phyloP scores from a whole-genome alignment of 1,140 invertebrate genomes.

The Heliconius melpomene region DNA sequence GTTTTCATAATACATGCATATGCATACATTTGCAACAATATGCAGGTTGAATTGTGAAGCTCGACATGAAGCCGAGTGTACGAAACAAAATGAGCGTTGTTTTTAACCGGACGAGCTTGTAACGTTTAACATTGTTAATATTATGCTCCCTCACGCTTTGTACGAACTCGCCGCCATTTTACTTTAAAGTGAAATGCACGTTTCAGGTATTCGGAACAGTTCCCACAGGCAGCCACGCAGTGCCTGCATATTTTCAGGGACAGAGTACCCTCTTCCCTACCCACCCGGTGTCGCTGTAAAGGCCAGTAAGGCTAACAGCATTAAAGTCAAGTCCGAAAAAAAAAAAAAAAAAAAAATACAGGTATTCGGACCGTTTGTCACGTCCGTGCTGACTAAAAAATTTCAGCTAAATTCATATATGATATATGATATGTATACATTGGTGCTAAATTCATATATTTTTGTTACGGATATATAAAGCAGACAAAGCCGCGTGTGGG shows the following conservation, averaged over 20 bases:
- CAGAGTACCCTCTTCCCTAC: no score
- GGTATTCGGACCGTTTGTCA: slow-evolving; percentile 21
- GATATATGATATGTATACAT: no score
- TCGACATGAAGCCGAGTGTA: slow-evolving; percentile 5
- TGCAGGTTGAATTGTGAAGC: not conserved
- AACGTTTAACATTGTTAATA: slow-evolving; percentile 31
- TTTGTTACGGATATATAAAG: no score
- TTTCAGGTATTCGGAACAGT: no score
- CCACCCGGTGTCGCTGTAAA: no score
- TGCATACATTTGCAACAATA: not conserved
- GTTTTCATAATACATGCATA: not conserved
- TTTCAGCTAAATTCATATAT: not conserved
- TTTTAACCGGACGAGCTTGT: slow-evolving; percentile 26
- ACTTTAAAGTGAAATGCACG: slow-evolving; percentile 25
- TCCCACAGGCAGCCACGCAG: no score
- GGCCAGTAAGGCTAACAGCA: no score
- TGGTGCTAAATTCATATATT: no score
- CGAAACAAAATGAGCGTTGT: slow-evolving; percentile 25
- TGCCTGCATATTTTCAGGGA: no score
- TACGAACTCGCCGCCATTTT: slow-evolving; percentile 24
- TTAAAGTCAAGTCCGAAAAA: no score
- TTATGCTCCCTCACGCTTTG: slow-evolving; percentile 34
- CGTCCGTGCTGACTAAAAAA: slow-evolving; percentile 1
- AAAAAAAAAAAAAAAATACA: no score
- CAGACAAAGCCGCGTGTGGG: no score